phyloP scores from a whole-genome alignment of 2,113 vertebrate genomes.

The Phalacrocorax carbo region DNA sequence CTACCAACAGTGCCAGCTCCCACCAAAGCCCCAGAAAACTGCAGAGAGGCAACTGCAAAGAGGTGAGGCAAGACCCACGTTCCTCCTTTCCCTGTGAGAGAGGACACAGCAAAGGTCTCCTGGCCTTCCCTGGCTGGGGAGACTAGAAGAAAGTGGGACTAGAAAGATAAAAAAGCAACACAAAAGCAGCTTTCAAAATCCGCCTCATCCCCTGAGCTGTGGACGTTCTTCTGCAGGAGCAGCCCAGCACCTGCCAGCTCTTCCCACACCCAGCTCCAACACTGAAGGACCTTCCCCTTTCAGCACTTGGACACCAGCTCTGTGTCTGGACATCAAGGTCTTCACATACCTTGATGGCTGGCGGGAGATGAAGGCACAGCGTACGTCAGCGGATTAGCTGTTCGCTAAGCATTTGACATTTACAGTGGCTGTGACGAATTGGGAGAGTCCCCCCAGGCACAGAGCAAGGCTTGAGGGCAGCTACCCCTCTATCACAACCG shows the following conservation, averaged over 20 bases:
- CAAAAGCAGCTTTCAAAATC: not conserved
- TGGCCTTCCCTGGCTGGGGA: not conserved
- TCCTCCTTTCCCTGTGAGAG: not conserved
- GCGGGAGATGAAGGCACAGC: not conserved
- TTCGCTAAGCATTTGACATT: not conserved
- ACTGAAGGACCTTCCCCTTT: not conserved
- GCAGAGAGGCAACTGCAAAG: not conserved
- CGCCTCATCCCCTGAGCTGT: not conserved
- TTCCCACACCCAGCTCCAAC: not conserved
- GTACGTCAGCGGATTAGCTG: not conserved
- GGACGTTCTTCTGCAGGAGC: not conserved
- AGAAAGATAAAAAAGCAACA: not conserved
- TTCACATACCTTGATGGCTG: not conserved
- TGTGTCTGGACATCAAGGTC: not conserved
- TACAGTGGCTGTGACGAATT: not conserved
- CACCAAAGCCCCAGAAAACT: not conserved
- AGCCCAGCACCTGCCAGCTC: rapidly evolving
- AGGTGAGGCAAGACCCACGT: not conserved
- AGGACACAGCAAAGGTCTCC: not conserved
- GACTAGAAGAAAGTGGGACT: not conserved
- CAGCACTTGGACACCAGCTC: not conserved
- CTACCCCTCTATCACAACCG: rapidly evolving
- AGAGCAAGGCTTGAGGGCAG: not conserved
- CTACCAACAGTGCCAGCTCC: not conserved
- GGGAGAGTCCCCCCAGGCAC: not conserved